Evolutionary conservation across 2,888 invertebrate genomes (phyloP).

Genomic region (Drosophila siamana): DNA sequence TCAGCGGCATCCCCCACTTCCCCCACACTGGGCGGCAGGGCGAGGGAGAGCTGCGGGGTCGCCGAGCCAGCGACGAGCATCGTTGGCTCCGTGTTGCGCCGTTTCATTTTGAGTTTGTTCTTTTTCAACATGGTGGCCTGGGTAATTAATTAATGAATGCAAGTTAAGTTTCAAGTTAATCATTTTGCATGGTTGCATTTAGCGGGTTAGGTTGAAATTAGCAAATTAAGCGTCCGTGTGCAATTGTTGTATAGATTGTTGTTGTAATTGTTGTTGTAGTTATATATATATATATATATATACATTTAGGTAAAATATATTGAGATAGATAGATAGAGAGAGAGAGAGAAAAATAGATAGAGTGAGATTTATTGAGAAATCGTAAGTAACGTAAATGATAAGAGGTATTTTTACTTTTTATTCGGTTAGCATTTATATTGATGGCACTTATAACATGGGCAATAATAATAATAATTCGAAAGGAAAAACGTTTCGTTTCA

Average conservation of each 20-base stretch:
- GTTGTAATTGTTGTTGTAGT: conserved; percentile 29
- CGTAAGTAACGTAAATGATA: conserved; percentile 61
- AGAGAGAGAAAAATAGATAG: conserved; percentile 12
- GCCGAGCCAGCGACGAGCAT: conserved; percentile 87
- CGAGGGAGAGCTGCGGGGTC: conserved; percentile 85
- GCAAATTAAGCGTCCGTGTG: conserved; percentile 78
- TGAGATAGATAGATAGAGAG: conserved; percentile 7
- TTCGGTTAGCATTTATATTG: conserved; percentile 15
- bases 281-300: conserved; percentile 33
- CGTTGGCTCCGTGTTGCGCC: conserved; percentile 96
- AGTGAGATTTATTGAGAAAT: conserved; percentile 19
- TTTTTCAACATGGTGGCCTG: conserved; percentile 99
- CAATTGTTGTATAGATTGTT: conserved; percentile 31
- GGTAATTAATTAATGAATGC: conserved; percentile 58
- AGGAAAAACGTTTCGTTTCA: conserved; percentile 20
- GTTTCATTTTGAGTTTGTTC: conserved; percentile 97
- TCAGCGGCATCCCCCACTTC: conserved; percentile 81
- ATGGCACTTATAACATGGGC: conserved; percentile 24
- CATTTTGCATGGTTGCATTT: conserved; percentile 2
- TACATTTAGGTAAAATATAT: conserved; percentile 26
- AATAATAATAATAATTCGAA: conserved; percentile 14
- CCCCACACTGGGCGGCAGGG: conserved; percentile 83
- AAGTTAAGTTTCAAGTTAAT: conserved; percentile 16
- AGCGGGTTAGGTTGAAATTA: conserved; percentile 19
- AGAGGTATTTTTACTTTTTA: conserved; percentile 32